Evolutionary conservation across 2,797 vertebrate species (phyloP), one percentile per base, ranked within the genome.

Genomic region (Scolopax bukidnonensis): DNA sequence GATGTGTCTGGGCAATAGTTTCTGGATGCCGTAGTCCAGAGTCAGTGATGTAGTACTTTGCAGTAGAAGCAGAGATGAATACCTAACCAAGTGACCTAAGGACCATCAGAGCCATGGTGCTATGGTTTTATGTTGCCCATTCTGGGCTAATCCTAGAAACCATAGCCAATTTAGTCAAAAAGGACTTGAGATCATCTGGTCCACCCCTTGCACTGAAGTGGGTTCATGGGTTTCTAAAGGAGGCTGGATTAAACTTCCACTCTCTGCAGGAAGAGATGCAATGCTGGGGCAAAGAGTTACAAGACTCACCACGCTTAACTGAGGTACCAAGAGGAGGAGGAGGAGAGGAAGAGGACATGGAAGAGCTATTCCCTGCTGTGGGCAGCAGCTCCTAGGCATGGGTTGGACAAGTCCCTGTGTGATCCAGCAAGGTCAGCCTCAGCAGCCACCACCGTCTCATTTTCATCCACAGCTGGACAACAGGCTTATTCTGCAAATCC

Each of bases 381-480:
- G 24, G 41, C 57, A 88, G 27, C 41, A 36, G 7, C 24, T 75
- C 23, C 28, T 16, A 33, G 25, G 15, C 7, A 10, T 7, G 20
- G 27, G 17, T 48, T 79, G 68, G 11, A 17, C 40, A 15, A 5
- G 18, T 33, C n/a, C 18, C 25, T 0, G 0, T 9, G 1, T 9
- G 32, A 61, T 12, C 17, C 53, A 32, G 4, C 0, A 0, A 56
- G 13, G 25, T 43, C 32, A 21, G 13, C 23, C 41, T 48, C 60
- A 45, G 61, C 24, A 47, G 25, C 30, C 33, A 47, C 3, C 0
- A 14, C 8, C 5, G 4, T 28, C 45, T 63, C 33, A 30, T 32
- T 47, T 51, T 32, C 61, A 64, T 30, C 45, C 45, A 23, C 45
- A 48, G 16, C 45, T 70, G 68, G 33, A 64, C 11, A 21, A 12